A percentile compares a stretch with the other conserved stretches of the same genome.
These are phyloP conservation scores for Argyrosomus japonicus DNA, from an alignment of 2,113 vertebrate genomes.

Conservation along the genomic window DNA sequence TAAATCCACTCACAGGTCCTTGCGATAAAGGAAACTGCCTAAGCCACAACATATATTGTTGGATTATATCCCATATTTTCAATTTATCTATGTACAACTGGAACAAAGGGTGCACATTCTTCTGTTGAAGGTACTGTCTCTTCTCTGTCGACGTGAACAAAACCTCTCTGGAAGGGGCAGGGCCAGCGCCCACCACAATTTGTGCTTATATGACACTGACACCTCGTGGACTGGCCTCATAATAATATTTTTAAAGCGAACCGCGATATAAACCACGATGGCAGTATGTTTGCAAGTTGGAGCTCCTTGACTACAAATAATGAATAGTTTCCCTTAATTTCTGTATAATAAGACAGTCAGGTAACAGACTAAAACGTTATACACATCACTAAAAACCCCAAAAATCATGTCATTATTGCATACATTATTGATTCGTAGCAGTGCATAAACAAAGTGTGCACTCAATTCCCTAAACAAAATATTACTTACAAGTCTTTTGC, in stretches of 20 bases:
- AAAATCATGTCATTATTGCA: background rate
- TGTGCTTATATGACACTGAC: constrained; percentile 65
- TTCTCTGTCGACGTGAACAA: constrained; percentile 21
- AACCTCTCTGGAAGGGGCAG: constrained; percentile 41
- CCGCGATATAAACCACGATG: background rate
- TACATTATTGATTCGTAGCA: background rate
- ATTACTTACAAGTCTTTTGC: background rate
- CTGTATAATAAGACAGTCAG: no score
- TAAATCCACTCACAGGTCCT: constrained; percentile 3
- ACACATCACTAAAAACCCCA: no score
- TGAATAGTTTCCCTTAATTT: no score
- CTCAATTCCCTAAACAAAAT: background rate
- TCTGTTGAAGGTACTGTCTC: background rate
- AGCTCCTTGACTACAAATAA: no score
- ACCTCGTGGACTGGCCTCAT: constrained; percentile 52
- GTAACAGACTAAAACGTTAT: no score
- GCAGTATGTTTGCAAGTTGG: background rate
- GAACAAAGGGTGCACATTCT: background rate
- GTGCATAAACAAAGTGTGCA: background rate
- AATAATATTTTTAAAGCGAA: background rate
- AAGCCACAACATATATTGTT: background rate
- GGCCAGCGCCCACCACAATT: background rate
- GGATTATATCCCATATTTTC: background rate
- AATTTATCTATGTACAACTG: fast-evolving
- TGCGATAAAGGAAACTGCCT: background rate